Evolutionary conservation across 2,113 vertebrate genomes (phyloP).

Genomic region (Ranitomeya imitator): DNA sequence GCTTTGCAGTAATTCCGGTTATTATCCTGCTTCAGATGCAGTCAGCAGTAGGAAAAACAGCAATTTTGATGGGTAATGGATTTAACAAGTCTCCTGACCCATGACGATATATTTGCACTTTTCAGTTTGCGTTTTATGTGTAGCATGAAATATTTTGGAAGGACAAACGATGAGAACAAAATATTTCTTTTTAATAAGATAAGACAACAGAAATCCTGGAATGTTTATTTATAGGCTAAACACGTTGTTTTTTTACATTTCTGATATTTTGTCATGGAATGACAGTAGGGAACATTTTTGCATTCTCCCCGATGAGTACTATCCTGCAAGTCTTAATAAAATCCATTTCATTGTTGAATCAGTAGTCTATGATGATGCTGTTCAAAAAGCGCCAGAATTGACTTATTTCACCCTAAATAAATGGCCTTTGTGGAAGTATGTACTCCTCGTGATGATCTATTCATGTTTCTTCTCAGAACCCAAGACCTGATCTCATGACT

Average conservation of each 20-base stretch:
- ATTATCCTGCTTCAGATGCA: constrained; percentile 25
- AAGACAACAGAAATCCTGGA: not conserved
- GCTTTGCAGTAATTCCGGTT: constrained; percentile 34
- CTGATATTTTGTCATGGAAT: too few species aligned
- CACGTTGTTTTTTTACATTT: not conserved
- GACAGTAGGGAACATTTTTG: not conserved
- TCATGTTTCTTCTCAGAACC: too few species aligned
- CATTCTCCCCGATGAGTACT: not conserved
- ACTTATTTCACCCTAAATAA: not conserved
- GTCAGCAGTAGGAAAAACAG: constrained; percentile 43
- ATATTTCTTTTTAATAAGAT: not conserved
- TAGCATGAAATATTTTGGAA: not conserved
- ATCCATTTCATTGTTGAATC: not conserved
- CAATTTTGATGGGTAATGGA: constrained; percentile 12
- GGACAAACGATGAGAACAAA: not conserved
- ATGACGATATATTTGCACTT: not conserved
- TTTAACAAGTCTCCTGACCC: constrained; percentile 12
- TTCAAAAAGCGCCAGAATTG: not conserved
- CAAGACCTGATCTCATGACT: too few species aligned
- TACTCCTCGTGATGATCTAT: too few species aligned
- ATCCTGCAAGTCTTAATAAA: not conserved
- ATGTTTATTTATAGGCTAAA: not conserved
- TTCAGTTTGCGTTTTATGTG: not conserved
- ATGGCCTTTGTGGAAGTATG: not conserved
- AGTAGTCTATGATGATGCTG: not conserved